Base-by-base conservation (phyloP, 2,113 vertebrate genomes). In the Narcine bancroftii region DNA sequence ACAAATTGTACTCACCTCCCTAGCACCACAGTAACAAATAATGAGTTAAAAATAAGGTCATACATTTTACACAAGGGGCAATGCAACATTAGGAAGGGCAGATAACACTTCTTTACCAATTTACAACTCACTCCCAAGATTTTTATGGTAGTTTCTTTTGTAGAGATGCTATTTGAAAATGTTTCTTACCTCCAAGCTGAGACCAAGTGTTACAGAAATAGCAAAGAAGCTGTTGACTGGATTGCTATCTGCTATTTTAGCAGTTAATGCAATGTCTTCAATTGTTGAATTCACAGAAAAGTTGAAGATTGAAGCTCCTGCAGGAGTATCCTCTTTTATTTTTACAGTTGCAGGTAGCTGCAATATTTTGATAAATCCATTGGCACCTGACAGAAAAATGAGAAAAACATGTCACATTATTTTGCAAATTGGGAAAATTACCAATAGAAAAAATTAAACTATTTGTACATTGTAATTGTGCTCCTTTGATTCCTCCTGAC, bases 201-300 rank as follows among this genome's bases (percentile, higher is more conserved):
- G 9, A 2, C 24, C 33, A 24, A 3, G 1, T 24, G 0, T 33
- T 15, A 91, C 39, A 17, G 89, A 91, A 42, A 91, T 42, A 69
- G 39, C 26, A 26, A 91, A 91, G 19, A 91, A 47, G 89, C 47
- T 69, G 65, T 91, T 69, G 89, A 91, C 24, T 47, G 89, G 89
- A 45, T 91, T 66, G 89, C 63, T 66, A 42, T 29, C 29, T 45
- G 65, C 39, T 66, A 91, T 91, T 69, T 66, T 42, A 47, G 89
- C 36, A 17, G 89, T 26, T 26, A 91, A 9, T 45, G 24, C 42
- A 26, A 69, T 6, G 11, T 24, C 56, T 17, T 33, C 42, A 47
- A 33, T 45, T 71, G 89, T 69, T 69, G 89, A 45, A 19, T 5
- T 11, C 24, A 91, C 89, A 39, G 60, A 71, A 71, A 66, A 91